phyloP scores from a whole-genome alignment of 2,113 vertebrate genomes.

The Daubentonia madagascariensis region DNA sequence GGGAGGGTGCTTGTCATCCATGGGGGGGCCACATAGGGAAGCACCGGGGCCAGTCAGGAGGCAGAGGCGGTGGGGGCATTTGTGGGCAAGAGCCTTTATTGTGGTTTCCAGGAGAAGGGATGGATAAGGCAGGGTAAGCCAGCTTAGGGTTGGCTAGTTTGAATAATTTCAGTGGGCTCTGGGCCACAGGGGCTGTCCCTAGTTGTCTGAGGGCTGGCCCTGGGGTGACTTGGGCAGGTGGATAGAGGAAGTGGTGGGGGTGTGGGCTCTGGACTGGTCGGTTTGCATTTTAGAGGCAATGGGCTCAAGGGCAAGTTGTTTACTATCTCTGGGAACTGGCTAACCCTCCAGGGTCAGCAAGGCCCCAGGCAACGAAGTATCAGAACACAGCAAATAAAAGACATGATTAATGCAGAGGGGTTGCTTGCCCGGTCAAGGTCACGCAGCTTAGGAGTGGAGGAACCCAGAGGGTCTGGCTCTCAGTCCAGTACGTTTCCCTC shows the following conservation, averaged over 20 bases:
- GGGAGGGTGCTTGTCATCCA: neutral
- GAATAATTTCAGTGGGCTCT: neutral
- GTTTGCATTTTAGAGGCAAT: neutral
- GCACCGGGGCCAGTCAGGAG: neutral
- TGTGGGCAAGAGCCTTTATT: neutral
- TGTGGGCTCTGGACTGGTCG: neutral
- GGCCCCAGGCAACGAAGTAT: neutral
- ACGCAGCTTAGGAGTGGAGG: neutral
- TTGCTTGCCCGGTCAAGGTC: too few relatives aligned
- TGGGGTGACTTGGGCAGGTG: neutral
- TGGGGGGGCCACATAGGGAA: accelerated
- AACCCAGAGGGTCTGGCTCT: neutral
- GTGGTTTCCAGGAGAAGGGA: neutral
- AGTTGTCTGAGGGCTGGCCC: neutral
- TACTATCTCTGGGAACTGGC: neutral
- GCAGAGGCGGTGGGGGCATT: neutral
- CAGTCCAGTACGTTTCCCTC: too few relatives aligned
- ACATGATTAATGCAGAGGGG: too few relatives aligned
- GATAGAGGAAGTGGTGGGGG: neutral
- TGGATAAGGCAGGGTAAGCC: neutral
- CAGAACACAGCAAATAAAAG: neutral
- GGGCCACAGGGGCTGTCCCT: neutral
- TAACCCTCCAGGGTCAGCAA: neutral
- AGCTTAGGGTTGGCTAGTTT: neutral
- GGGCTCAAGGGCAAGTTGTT: too few relatives aligned